Evolutionary conservation across 2,797 vertebrate genomes (phyloP).

Genomic region (Odontamblyopus lacepedii): DNA sequence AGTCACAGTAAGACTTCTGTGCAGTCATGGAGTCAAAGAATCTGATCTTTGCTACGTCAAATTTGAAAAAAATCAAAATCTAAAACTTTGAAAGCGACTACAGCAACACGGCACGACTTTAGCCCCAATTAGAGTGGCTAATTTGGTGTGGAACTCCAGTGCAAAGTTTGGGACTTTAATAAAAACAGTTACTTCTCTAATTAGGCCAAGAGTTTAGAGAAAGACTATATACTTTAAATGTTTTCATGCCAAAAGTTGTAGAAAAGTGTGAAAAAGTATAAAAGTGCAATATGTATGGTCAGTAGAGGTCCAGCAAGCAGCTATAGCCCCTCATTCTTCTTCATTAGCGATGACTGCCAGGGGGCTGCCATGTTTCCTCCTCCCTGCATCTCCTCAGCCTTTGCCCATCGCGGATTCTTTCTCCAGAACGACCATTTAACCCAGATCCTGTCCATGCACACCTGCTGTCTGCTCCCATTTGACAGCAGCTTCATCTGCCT

Average conservation of each 20-base stretch:
- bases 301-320: constrained; percentile 50
- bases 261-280: constrained; percentile 12
- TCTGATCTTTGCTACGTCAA: constrained; percentile 29
- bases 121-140: constrained; percentile 55
- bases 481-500: constrained; percentile 2
- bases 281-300: constrained; percentile 36
- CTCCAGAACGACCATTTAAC: constrained; percentile 15
- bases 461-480: constrained; percentile 4
- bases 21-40: constrained; percentile 28
- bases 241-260: constrained; percentile 34
- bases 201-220: constrained; percentile 41
- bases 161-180: constrained; percentile 29
- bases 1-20: constrained; percentile 10
- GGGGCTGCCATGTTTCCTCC: constrained; percentile 34
- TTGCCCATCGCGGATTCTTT: constrained; percentile 39
- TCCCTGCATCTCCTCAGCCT: constrained; percentile 33
- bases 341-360: constrained; percentile 68
- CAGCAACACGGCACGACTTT: constrained; percentile 41
- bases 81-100: constrained; percentile 36
- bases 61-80: constrained; percentile 24
- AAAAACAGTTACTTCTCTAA: constrained; percentile 51
- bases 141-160: constrained; percentile 35
- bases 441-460: constrained; percentile 2
- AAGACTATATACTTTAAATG: constrained; percentile 31
- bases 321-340: constrained; percentile 66